Evolutionary conservation across 1,140 invertebrate genomes (phyloP), one percentile per base, ranked within the genome.

Genomic region (Drosophila asahinai): DNA sequence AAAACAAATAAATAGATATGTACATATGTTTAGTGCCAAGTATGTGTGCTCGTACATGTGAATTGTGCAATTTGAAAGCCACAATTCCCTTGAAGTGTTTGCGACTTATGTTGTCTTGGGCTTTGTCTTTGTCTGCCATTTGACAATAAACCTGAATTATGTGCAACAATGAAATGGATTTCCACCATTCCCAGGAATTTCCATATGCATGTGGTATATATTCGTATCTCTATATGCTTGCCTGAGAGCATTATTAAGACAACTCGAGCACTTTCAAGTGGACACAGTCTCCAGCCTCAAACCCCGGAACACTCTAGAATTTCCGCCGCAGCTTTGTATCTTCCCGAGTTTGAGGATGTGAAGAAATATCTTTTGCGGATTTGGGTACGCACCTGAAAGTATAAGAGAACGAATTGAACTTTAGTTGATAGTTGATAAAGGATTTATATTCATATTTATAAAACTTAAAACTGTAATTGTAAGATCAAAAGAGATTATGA

Each of bases 111-210:
- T 54, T 48, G 45, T 51, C 36, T 70, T 66, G 59, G 36, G 36
- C 77, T 63, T 81, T 65, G 27, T 47, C 64, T 66, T 86, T 86
- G 83, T 86, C 63, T 70, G 9, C 45, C 45, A 30, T 73, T 67
- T 86, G 83, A 86, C 79, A 86, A 86, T 86, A 86, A 86, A 82
- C 76, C 86, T 82, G 83, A 86, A 86, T 86, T 87, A 73, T 68
- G 61, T 73, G 79, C 68, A 75, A 77, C 62, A 77, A 60, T 58
- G 43, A 42, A 33, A 68, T 76, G 58, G 43, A 78, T 63, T 60
- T 71, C 62, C 72, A 57, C 65, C 60, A 73, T 38, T 49, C 38
- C 17, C 17, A 17, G 40, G 38, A 45, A 54, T 70, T 36, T 70
- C 12, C 45, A 49, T 40, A 63, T 63, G 33, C 22, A 38, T 49